Conservation (phyloP, 2,888 invertebrate species). For the Eristalis arbustorum region DNA sequence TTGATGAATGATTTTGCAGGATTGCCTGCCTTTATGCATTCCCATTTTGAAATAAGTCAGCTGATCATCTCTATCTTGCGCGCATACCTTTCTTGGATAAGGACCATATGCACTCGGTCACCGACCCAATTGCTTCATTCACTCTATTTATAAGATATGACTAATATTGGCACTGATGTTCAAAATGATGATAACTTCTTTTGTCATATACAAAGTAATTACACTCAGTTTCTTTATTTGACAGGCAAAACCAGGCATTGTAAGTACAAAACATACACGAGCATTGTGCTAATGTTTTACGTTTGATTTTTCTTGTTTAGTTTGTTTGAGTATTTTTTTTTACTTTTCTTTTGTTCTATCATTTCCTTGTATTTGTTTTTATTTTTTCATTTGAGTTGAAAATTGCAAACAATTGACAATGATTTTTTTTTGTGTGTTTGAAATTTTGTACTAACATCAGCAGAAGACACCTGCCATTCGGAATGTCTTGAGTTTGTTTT, state of each 20-base stretch:
- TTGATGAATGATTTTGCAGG: slow-evolving; percentile 9
- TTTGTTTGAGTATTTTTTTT: slow-evolving; percentile 16
- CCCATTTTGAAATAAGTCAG: neutral
- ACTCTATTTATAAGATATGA: slow-evolving; percentile 23
- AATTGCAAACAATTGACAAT: neutral
- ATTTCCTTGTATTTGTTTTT: neutral
- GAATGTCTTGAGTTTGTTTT: neutral
- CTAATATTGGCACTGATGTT: slow-evolving; percentile 38
- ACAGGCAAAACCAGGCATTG: slow-evolving; percentile 84
- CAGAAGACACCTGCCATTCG: neutral
- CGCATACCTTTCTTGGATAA: neutral
- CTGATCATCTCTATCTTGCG: neutral
- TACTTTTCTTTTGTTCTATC: neutral
- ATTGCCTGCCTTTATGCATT: neutral
- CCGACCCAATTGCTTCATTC: neutral
- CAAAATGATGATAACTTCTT: slow-evolving; percentile 10
- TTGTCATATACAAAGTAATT: slow-evolving; percentile 38
- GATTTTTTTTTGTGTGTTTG: neutral
- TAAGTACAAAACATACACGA: slow-evolving; percentile 80
- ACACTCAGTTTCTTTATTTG: slow-evolving; percentile 69
- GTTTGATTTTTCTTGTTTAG: neutral
- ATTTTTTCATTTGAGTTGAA: neutral
- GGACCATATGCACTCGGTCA: neutral
- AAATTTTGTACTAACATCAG: neutral
- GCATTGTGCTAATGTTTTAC: slow-evolving; percentile 21